A percentile compares a stretch with the other conserved stretches of the same genome.
phyloP scores from a whole-genome alignment of 2,113 vertebrate genomes.

The Hippopotamus amphibius region DNA sequence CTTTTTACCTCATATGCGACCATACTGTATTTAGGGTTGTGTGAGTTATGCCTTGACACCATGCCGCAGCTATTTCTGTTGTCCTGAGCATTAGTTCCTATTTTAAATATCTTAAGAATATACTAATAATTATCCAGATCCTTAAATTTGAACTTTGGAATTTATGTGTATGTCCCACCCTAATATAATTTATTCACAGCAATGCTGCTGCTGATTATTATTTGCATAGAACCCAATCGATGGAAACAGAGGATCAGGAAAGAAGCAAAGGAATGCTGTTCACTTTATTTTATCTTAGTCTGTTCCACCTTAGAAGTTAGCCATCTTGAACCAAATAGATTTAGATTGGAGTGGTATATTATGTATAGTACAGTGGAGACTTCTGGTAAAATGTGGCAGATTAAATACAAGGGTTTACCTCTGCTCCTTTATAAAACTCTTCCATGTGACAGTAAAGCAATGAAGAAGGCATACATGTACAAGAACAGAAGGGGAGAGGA shows the following conservation, averaged over 20 bases:
- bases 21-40: not conserved
- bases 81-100: not conserved
- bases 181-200: constrained; percentile 1
- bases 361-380: not conserved
- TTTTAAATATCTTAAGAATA: not conserved
- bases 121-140: not conserved
- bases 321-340: not conserved
- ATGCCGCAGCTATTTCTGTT: not conserved
- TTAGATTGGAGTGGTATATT: not conserved
- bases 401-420: not conserved
- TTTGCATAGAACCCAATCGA: not conserved
- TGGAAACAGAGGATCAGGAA: not conserved
- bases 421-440: not conserved
- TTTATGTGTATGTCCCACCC: not conserved
- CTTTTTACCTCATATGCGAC: not conserved
- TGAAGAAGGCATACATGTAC: not conserved
- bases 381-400: not conserved
- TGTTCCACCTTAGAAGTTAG: not conserved
- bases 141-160: not conserved
- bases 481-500: not conserved
- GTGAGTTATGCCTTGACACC: not conserved
- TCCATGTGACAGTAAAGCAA: not conserved
- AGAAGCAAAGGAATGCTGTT: not conserved
- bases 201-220: not conserved
- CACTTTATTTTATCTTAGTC: not conserved